Conservation (phyloP, 2,797 vertebrate species). For the Danio jaintianensis region DNA sequence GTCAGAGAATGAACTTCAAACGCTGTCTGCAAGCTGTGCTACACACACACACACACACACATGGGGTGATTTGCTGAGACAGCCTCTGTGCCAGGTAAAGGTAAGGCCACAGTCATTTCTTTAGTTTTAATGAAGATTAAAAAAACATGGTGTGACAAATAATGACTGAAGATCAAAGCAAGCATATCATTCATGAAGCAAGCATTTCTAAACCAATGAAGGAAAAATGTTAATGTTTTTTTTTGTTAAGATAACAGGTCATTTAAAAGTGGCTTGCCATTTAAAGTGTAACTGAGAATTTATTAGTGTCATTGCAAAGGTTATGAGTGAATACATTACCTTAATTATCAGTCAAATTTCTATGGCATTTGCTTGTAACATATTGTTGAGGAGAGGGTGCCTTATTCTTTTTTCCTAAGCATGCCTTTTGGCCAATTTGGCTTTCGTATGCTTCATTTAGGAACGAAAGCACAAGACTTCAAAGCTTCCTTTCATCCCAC, state of each 20-base stretch:
- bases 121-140: conserved; percentile 13
- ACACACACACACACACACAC: conserved; percentile 14
- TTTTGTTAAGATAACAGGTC: conserved; percentile 12
- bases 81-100: conserved; percentile 26
- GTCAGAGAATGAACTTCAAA: conserved; percentile 22
- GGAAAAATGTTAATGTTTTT: neutral
- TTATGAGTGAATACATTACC: neutral
- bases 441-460: conserved; percentile 24
- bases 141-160: conserved; percentile 24
- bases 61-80: conserved; percentile 7
- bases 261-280: neutral
- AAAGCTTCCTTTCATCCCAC: conserved; percentile 23
- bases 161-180: conserved; percentile 17
- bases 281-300: neutral
- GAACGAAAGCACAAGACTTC: neutral
- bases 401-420: neutral
- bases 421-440: conserved; percentile 7
- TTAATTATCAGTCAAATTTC: conserved; percentile 9
- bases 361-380: neutral
- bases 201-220: neutral
- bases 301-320: conserved; percentile 16
- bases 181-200: neutral
- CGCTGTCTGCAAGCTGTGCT: neutral
- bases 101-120: conserved; percentile 25
- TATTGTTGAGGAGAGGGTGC: neutral